Evolutionary conservation across 2,888 invertebrate species (phyloP).

Genomic region (Pocota personata): DNA sequence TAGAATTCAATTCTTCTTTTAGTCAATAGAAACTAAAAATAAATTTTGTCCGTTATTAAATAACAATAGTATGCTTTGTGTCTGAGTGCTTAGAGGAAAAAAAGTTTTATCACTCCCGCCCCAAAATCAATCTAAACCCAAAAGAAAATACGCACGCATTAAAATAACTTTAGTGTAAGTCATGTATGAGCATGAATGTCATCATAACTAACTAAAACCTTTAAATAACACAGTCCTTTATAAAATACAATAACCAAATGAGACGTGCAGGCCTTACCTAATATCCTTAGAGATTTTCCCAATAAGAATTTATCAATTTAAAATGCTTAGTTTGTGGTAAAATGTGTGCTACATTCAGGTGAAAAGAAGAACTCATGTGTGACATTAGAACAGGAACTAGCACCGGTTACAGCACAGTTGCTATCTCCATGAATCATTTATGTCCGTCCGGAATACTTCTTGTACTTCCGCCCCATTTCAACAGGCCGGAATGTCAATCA

Average conservation of each 20-base stretch:
- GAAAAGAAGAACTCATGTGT: slow-evolving; percentile 8
- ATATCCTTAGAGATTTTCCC: neutral
- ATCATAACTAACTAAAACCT: too few relatives aligned
- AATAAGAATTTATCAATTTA: neutral
- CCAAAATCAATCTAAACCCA: too few relatives aligned
- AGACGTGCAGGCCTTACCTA: neutral
- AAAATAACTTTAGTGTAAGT: too few relatives aligned
- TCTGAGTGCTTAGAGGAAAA: too few relatives aligned
- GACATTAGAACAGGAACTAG: neutral
- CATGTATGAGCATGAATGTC: too few relatives aligned
- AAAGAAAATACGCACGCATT: too few relatives aligned
- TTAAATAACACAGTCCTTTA: neutral
- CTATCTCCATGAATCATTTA: slow-evolving; percentile 49
- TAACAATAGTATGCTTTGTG: too few relatives aligned
- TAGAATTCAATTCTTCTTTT: too few relatives aligned
- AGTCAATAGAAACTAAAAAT: too few relatives aligned
- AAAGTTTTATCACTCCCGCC: too few relatives aligned
- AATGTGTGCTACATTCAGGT: neutral
- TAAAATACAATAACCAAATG: neutral
- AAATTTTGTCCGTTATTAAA: too few relatives aligned
- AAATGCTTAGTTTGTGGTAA: neutral
- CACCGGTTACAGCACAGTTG: neutral
- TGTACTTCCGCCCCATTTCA: slow-evolving; percentile 24
- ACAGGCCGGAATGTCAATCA: slow-evolving; percentile 59
- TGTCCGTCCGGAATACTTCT: slow-evolving; percentile 28